phyloP scores from a whole-genome alignment of 1,140 invertebrate species.

The Laodelphax striatellus region DNA sequence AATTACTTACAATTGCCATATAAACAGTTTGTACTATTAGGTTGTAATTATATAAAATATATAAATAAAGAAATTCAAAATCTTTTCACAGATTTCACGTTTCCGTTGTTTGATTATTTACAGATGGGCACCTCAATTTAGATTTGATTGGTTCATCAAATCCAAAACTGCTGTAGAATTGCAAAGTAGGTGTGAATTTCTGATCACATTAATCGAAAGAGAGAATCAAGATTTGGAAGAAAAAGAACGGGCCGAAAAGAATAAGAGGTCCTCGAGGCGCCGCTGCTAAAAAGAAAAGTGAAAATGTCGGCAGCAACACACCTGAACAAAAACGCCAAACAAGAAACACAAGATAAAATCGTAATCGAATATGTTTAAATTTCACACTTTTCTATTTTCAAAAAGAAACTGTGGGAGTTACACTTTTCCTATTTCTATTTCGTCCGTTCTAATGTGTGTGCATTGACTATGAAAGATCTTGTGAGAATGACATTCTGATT shows the following conservation, averaged over 20 bases:
- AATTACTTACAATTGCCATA: no score
- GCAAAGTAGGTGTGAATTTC: conserved; percentile 91
- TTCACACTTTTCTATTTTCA: no score
- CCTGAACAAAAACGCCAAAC: conserved; percentile 11
- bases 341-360: conserved; percentile 9
- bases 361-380: neutral
- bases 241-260: conserved; percentile 86
- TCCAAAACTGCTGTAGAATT: conserved; percentile 93
- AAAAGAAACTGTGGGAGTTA: no score
- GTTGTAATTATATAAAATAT: no score
- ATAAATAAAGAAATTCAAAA: no score
- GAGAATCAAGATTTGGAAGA: conserved; percentile 98
- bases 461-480: no score
- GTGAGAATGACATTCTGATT: no score
- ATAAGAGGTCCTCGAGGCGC: conserved; percentile 42
- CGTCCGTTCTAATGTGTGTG: no score
- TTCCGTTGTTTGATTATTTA: conserved; percentile 1
- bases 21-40: no score
- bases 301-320: conserved; percentile 8
- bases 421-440: no score
- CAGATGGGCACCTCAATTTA: conserved; percentile 84
- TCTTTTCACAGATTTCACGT: neutral
- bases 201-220: conserved; percentile 95
- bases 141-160: conserved; percentile 99
- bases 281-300: conserved; percentile 13